Conservation (phyloP, 2,888 invertebrate species). For the Saturnia pavonia region DNA sequence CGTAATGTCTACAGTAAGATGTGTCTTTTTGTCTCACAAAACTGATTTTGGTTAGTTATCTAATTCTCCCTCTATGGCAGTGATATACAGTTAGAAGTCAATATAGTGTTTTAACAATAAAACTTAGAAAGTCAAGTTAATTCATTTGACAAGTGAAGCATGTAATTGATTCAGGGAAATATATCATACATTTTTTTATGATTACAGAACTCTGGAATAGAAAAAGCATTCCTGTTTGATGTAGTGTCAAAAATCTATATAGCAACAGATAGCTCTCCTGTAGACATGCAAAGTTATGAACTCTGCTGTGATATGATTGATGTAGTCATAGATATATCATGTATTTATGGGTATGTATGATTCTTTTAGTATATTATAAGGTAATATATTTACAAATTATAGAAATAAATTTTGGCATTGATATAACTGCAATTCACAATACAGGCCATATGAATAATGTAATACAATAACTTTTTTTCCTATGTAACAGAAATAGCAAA, state of each 20-base stretch:
- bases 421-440: background rate
- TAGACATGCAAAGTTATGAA: conserved; percentile 99
- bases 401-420: background rate
- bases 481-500: no score
- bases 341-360: conserved; percentile 94
- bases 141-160: no score
- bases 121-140: no score
- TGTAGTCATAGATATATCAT: conserved; percentile 98
- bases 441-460: background rate
- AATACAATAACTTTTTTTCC: no score
- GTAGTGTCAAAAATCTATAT: conserved; percentile 99
- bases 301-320: conserved; percentile 99
- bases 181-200: conserved; percentile 29
- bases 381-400: background rate
- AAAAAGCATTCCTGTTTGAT: conserved; percentile 99
- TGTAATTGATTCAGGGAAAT: background rate
- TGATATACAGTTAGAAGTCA: no score
- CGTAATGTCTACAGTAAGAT: no score
- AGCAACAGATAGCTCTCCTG: conserved; percentile 99
- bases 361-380: background rate
- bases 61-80: no score
- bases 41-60: no score
- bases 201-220: conserved; percentile 97
- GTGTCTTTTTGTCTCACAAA: no score
- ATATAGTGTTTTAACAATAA: no score